These are phyloP conservation scores for Ibidorhyncha struthersii DNA, from an alignment of 2,113 vertebrate genomes.

Conservation along the genomic window DNA sequence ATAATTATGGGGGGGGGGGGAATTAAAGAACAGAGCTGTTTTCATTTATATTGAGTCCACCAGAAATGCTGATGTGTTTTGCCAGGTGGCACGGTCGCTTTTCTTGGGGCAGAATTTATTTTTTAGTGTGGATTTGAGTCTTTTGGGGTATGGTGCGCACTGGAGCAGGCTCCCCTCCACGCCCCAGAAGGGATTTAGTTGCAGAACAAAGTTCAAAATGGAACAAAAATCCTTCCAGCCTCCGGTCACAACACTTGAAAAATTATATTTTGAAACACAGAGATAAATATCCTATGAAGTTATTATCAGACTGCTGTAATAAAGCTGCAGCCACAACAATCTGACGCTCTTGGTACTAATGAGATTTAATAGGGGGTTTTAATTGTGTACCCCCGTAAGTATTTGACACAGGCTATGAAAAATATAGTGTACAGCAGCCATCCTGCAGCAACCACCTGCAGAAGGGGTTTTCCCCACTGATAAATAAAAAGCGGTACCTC, in stretches of 20 bases:
- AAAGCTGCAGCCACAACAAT: not conserved
- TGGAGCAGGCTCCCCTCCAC: not conserved
- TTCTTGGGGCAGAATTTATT: not conserved
- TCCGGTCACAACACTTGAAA: not conserved
- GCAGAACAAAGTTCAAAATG: not conserved
- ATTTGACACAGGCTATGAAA: not conserved
- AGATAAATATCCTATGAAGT: not conserved
- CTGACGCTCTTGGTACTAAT: not conserved
- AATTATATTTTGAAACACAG: not conserved
- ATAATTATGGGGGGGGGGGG: no score
- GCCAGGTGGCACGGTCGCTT: not conserved
- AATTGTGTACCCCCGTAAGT: rapidly evolving
- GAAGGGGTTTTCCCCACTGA: not conserved
- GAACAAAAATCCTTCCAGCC: not conserved
- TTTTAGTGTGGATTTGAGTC: not conserved
- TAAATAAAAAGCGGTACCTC: not conserved
- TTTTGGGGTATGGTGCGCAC: not conserved
- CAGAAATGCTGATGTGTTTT: not conserved
- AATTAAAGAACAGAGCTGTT: not conserved
- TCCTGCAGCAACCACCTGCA: not conserved
- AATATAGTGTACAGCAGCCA: not conserved
- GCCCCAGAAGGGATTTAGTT: not conserved
- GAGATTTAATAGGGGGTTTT: not conserved
- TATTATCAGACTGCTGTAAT: not conserved
- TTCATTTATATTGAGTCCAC: not conserved